Evolutionary conservation across 2,888 invertebrate genomes (phyloP).

Genomic region (Cosmia pyralina): DNA sequence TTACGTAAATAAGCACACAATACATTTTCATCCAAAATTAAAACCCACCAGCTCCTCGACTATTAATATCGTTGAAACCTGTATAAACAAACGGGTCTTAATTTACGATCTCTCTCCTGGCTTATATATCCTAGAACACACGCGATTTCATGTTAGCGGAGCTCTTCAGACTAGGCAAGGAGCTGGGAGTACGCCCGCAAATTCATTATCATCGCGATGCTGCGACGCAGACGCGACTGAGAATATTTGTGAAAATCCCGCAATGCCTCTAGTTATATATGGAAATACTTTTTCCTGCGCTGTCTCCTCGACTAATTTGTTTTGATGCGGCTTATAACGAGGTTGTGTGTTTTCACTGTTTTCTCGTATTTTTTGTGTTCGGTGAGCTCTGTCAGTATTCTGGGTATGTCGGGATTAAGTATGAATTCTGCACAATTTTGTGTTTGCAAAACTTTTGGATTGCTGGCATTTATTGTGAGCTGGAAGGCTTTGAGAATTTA

Average conservation of each 20-base stretch:
- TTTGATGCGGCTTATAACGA: constrained; percentile 45
- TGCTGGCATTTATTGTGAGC: constrained; percentile 18
- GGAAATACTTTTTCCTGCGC: constrained; percentile 49
- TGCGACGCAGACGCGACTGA: constrained; percentile 13
- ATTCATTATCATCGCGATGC: constrained; percentile 55
- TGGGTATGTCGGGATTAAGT: constrained; percentile 36
- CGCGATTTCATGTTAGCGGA: constrained; percentile 55
- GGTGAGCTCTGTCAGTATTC: constrained; percentile 20
- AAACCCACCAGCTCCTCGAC: constrained; percentile 29
- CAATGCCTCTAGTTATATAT: constrained; percentile 38
- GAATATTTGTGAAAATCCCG: constrained; percentile 56
- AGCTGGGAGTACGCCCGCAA: constrained; percentile 47
- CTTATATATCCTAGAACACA: constrained; percentile 59
- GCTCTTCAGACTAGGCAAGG: constrained; percentile 58
- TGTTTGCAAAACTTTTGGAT: constrained; percentile 6
- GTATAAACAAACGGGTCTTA: constrained; percentile 54
- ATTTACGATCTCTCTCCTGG: constrained; percentile 63
- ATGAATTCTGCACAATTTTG: constrained; percentile 18
- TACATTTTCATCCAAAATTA: constrained; percentile 25
- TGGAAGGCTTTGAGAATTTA: constrained; percentile 10
- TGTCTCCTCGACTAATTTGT: constrained; percentile 52
- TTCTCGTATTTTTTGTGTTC: constrained; percentile 21
- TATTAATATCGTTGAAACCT: constrained; percentile 46
- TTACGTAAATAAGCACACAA: constrained; percentile 19
- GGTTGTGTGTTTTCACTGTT: constrained; percentile 8